A percentile compares a stretch with the other conserved stretches of the same genome.
These are phyloP conservation scores for Crotalus helleri DNA, from an alignment of 2,113 vertebrate species.

Conservation along the genomic window DNA sequence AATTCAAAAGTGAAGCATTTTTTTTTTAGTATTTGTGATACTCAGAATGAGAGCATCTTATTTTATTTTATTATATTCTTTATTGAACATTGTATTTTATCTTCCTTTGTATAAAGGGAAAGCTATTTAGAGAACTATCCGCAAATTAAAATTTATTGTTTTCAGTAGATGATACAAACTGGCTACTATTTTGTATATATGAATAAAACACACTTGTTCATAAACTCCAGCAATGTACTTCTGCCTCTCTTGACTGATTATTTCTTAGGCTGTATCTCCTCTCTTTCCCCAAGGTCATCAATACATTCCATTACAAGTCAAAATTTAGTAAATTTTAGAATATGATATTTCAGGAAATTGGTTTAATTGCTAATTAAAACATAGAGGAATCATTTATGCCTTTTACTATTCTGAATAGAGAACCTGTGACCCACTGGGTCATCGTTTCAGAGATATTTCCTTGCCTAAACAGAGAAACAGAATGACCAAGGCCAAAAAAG, in stretches of 20 bases:
- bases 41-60: not conserved
- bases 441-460: not conserved
- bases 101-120: not conserved
- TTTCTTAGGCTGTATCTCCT: not conserved
- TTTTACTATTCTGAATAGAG: not conserved
- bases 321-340: not conserved
- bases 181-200: not conserved
- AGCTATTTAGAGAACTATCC: not conserved
- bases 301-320: not conserved
- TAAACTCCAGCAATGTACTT: not conserved
- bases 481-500: not conserved
- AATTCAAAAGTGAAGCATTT: not conserved
- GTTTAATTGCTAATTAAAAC: not conserved
- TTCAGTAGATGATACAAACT: not conserved
- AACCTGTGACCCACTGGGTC: not conserved
- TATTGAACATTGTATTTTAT: not conserved
- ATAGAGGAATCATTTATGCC: not conserved
- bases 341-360: not conserved
- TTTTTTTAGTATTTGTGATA: not conserved
- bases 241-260: not conserved
- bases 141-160: conserved; percentile 17
- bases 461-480: not conserved
- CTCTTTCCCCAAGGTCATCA: not conserved
- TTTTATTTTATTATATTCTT: not conserved
- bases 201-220: not conserved